Conservation (phyloP, 2,113 vertebrate species). For the Tiliqua scincoides region DNA sequence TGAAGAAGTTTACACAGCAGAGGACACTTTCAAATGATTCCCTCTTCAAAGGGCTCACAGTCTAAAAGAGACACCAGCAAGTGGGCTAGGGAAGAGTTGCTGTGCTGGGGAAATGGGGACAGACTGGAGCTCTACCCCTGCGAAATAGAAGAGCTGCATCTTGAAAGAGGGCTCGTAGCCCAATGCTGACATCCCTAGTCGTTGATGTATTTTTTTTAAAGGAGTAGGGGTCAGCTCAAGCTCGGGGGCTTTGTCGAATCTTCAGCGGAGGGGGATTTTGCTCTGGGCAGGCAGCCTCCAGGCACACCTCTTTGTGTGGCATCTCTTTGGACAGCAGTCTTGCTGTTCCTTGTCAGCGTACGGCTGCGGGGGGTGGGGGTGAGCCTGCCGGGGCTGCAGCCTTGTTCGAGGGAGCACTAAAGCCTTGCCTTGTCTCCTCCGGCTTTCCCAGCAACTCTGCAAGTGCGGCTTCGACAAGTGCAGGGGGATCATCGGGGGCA, state of each 20-base stretch:
- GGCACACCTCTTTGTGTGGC: no score
- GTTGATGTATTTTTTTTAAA: neutral
- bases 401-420: neutral
- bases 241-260: neutral
- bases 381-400: neutral
- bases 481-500: slow-evolving; percentile 97
- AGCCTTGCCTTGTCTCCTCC: neutral
- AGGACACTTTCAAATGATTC: no score
- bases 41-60: no score
- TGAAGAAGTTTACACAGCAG: no score
- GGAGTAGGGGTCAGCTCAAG: neutral
- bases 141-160: no score
- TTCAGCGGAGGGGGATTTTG: neutral
- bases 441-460: slow-evolving; percentile 87
- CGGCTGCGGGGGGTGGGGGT: neutral
- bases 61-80: no score
- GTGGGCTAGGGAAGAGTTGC: no score
- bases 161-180: neutral
- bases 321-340: no score
- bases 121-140: no score
- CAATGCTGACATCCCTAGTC: neutral
- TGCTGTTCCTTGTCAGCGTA: neutral
- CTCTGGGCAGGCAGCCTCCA: neutral
- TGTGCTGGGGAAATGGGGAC: no score
- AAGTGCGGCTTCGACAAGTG: slow-evolving; percentile 95